Evolutionary conservation across 2,888 invertebrate species (phyloP).

Genomic region (Diarsia mendica): DNA sequence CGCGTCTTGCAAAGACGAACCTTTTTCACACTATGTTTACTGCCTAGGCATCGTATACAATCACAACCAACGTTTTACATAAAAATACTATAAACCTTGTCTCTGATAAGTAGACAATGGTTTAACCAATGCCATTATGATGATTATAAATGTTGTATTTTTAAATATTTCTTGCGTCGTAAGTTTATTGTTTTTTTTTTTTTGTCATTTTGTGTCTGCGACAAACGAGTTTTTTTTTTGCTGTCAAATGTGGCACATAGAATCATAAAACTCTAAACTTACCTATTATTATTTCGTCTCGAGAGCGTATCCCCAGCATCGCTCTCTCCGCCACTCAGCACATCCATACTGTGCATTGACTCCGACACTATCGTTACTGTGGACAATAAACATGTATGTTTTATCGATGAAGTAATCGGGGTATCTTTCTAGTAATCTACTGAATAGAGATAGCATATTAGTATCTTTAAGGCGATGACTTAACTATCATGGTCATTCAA

Average conservation of each 20-base stretch:
- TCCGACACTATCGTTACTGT: constrained; percentile 83
- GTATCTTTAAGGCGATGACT: constrained; percentile 17
- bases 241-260: background rate
- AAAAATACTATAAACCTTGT: too few species aligned
- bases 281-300: constrained; percentile 88
- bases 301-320: constrained; percentile 87
- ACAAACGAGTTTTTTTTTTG: too few species aligned
- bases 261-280: constrained; percentile 3
- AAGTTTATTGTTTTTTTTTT: too few species aligned
- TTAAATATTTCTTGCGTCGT: too few species aligned
- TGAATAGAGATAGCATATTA: constrained; percentile 23
- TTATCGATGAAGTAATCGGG: constrained; percentile 13
- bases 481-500: background rate
- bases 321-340: constrained; percentile 88
- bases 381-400: constrained; percentile 44
- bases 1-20: too few species aligned
- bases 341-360: constrained; percentile 88
- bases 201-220: too few species aligned
- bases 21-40: too few species aligned
- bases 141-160: too few species aligned
- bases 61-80: too few species aligned
- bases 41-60: too few species aligned
- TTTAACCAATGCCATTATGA: too few species aligned
- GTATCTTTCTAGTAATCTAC: constrained; percentile 35
- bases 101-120: too few species aligned